Evolutionary conservation across 2,113 vertebrate genomes (phyloP).

Genomic region (Pachyramphus minor): DNA sequence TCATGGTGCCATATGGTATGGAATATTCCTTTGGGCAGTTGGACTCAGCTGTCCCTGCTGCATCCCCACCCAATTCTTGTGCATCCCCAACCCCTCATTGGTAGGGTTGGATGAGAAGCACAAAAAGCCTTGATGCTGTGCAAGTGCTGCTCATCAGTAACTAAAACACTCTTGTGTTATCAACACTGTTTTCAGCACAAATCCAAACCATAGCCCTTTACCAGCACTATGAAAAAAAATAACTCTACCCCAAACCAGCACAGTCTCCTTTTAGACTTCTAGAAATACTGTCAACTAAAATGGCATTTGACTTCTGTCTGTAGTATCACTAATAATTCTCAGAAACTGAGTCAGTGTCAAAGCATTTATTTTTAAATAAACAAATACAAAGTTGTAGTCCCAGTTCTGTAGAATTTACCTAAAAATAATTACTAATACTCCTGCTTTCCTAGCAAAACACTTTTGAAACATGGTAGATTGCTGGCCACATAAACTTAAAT

Average conservation of each 20-base stretch:
- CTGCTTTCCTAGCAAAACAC: neutral
- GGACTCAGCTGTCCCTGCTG: neutral
- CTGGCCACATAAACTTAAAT: neutral
- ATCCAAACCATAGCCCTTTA: neutral
- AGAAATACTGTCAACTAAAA: neutral
- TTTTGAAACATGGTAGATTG: neutral
- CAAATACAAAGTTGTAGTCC: neutral
- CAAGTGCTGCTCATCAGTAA: neutral
- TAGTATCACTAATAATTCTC: neutral
- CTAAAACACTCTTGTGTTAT: neutral
- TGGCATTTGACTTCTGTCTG: neutral
- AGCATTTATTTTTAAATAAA: neutral
- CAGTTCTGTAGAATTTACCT: neutral
- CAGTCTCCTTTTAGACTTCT: neutral
- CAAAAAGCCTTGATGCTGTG: neutral
- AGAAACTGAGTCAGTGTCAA: neutral
- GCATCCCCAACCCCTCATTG: neutral
- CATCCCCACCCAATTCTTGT: neutral
- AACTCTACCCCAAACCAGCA: neutral
- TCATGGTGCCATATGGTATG: neutral
- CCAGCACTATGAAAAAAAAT: neutral
- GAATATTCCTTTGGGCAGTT: neutral
- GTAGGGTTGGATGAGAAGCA: neutral
- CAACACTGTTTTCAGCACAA: neutral
- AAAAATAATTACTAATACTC: neutral